Conservation (phyloP, 2,113 vertebrate species). For the Cryptotis parvus region DNA sequence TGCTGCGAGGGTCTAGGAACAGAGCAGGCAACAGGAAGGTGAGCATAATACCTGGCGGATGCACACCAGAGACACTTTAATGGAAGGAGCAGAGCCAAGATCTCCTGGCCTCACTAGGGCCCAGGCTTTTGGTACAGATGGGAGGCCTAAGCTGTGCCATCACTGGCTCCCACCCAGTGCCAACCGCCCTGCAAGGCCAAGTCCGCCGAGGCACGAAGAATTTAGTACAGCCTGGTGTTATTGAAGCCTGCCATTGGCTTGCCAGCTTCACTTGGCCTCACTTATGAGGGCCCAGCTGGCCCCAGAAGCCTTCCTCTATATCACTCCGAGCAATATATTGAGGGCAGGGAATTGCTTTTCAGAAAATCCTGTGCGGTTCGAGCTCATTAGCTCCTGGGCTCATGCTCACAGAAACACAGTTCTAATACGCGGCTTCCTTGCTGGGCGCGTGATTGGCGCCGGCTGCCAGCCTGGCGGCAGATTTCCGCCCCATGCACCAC, state of each 20-base stretch:
- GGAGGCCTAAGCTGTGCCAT: not conserved
- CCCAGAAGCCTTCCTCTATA: no score
- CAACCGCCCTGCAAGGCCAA: not conserved
- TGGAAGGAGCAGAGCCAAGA: not conserved
- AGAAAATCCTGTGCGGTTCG: constrained; percentile 56
- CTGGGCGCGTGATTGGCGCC: constrained; percentile 74
- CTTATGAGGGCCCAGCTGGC: constrained; percentile 68
- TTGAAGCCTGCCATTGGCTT: constrained; percentile 58
- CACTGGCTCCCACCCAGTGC: not conserved
- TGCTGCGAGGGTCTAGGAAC: no score
- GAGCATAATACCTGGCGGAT: fast-evolving
- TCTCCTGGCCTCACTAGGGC: not conserved
- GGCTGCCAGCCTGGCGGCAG: constrained; percentile 59
- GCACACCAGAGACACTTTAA: fast-evolving
- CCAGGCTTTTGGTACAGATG: not conserved
- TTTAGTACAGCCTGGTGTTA: constrained; percentile 53
- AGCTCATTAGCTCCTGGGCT: constrained; percentile 78
- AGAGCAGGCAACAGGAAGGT: not conserved
- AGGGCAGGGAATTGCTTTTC: no score
- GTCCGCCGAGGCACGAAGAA: constrained; percentile 40
- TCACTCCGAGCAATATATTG: no score
- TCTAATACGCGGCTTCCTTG: constrained; percentile 64
- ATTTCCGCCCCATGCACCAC: constrained; percentile 80
- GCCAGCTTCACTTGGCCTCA: constrained; percentile 65
- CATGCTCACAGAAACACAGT: constrained; percentile 48